Base-by-base conservation (phyloP, 1,140 invertebrate species). In the Achroia grisella region DNA sequence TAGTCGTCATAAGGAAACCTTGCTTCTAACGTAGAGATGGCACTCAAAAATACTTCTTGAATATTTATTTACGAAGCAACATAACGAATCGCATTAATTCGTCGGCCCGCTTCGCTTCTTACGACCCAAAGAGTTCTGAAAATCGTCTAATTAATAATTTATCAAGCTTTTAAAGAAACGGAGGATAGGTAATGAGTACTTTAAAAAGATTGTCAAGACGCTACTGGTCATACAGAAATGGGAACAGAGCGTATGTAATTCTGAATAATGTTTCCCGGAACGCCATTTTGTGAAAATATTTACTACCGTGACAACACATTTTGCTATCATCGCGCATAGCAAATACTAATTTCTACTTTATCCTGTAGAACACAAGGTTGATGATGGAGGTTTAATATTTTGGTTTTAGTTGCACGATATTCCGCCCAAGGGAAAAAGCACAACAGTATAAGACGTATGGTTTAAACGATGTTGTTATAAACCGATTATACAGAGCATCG, bases 121-220 rank as follows among this genome's bases (percentile, higher is more conserved):
- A 23, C 44, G 36, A 51, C 35, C 35, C 47, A 45, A 51, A 57
- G 57, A 64, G 51, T 60, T 68, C 54, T 50, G 30, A 58, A 64
- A 67, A 64, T 65, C 45, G 40, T 47, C 57, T 58, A 70, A 66
- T 73, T 75, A 73, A 75, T 68, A 56, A 73, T 78, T 75, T 71
- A 78, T 63, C 60, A 71, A 57, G 63, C 67, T 68, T 59, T 73
- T 66, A 70, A 63, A 68, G 57, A 47, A 62, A 56, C 48, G 41
- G 17, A 56, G 55, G 53, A 64, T 44, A 63, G 43, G 59, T 69
- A 71, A 71, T 64, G 61, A 71, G 46, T 33, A 53, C 52, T 64
- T 55, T 42, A 63, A 69, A 60, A 52, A 48, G 35, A 37, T 37
- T 56, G 54, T 53, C 41, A 52, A 13, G 13, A 42, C 40, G 51